A percentile compares a stretch with the other conserved stretches of the same genome.
Conservation (phyloP, 2,113 vertebrate species). For the Talpa occidentalis region DNA sequence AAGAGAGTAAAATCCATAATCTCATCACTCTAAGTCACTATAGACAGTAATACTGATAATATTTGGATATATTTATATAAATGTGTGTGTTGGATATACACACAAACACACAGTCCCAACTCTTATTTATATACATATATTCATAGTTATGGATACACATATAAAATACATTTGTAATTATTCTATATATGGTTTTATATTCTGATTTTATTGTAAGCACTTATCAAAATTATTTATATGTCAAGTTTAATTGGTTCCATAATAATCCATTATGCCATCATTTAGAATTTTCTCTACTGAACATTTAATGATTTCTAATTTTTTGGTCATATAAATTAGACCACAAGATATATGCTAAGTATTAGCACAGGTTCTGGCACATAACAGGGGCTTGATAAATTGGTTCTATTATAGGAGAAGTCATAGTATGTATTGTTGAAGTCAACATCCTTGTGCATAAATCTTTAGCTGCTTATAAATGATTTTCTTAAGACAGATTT, state of each 20-base stretch:
- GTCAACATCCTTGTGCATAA: constrained; percentile 32
- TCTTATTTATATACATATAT: background rate
- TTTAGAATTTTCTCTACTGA: constrained; percentile 34
- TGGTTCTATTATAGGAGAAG: constrained; percentile 17
- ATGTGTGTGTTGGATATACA: background rate
- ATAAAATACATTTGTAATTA: background rate
- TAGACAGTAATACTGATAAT: background rate
- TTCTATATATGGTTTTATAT: background rate
- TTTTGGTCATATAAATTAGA: constrained; percentile 58
- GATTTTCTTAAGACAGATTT: constrained; percentile 45
- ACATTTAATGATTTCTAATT: constrained; percentile 16
- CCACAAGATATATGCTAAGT: constrained; percentile 17
- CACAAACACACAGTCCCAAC: background rate
- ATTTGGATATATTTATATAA: background rate
- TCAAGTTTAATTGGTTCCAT: constrained; percentile 45
- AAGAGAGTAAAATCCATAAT: background rate
- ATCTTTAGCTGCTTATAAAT: constrained; percentile 47
- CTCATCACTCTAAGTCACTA: background rate
- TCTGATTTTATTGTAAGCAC: constrained; percentile 41
- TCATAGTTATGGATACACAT: background rate
- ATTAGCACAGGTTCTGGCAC: background rate
- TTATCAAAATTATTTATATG: constrained; percentile 43
- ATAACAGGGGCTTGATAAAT: constrained; percentile 50
- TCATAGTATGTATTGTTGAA: background rate
- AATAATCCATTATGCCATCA: constrained; percentile 20